phyloP scores from a whole-genome alignment of 2,113 vertebrate species.

The Strigops habroptila region DNA sequence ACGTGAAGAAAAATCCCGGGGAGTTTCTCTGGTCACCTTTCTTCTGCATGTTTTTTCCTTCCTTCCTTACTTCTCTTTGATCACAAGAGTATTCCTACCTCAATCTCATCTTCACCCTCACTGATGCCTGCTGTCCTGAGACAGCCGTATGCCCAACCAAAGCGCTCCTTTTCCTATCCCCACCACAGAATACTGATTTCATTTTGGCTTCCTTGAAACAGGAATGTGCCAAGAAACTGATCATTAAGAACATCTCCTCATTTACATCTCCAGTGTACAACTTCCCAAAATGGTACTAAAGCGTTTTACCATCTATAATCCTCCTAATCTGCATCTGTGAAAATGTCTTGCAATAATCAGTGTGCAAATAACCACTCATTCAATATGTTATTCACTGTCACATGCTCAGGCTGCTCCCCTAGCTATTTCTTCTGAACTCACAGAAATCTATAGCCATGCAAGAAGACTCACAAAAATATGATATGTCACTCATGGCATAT shows the following conservation, averaged over 20 bases:
- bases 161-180: not conserved
- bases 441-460: not conserved
- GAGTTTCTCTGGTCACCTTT: not conserved
- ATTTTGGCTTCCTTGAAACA: not conserved
- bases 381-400: not conserved
- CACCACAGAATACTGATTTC: not conserved
- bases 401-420: accelerated
- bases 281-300: not conserved
- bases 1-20: not conserved
- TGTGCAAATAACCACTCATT: not conserved
- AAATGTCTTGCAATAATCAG: not conserved
- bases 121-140: not conserved
- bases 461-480: not conserved
- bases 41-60: not conserved
- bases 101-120: not conserved
- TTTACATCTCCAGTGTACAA: not conserved
- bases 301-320: not conserved
- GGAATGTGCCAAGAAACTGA: not conserved
- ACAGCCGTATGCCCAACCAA: not conserved
- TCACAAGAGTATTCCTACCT: not conserved
- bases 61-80: not conserved
- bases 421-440: not conserved
- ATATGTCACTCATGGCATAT: not conserved
- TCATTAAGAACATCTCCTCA: not conserved
- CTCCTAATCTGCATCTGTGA: not conserved